Evolutionary conservation across 2,113 vertebrate species (phyloP).

Genomic region (Melanotaenia duboulayi): DNA sequence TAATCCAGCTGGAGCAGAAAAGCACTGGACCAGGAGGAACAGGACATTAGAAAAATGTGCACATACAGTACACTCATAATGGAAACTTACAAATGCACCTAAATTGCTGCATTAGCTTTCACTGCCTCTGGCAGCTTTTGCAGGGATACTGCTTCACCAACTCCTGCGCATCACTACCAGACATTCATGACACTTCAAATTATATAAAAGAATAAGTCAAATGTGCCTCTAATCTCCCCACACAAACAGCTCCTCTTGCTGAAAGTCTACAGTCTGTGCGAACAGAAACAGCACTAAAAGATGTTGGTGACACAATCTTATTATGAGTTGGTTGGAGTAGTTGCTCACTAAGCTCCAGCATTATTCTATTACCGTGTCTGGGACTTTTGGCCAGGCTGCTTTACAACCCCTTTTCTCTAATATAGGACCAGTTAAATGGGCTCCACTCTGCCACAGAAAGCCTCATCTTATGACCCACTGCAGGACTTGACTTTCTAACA

Average conservation of each 20-base stretch:
- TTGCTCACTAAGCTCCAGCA: constrained; percentile 36
- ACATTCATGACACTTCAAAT: constrained; percentile 67
- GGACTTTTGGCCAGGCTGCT: constrained; percentile 46
- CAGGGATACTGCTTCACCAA: constrained; percentile 40
- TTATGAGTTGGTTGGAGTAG: constrained; percentile 42
- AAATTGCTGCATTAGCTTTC: constrained; percentile 58
- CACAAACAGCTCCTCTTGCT: constrained; percentile 42
- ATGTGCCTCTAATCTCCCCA: constrained; percentile 45
- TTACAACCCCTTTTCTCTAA: constrained; percentile 36
- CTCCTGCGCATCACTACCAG: constrained; percentile 26
- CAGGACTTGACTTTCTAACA: constrained; percentile 67
- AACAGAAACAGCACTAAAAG: constrained; percentile 15
- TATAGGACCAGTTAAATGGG: constrained; percentile 46
- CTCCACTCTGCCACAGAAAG: constrained; percentile 43
- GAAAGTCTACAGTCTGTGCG: constrained; percentile 27
- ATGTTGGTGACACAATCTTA: constrained; percentile 45
- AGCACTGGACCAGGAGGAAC: constrained; percentile 23
- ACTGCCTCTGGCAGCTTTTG: constrained; percentile 55
- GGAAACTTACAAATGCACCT: constrained; percentile 67
- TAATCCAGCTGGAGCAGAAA: constrained; percentile 59
- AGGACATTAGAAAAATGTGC: constrained; percentile 57
- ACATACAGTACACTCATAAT: constrained; percentile 49
- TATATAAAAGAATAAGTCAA: constrained; percentile 41
- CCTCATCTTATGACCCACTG: constrained; percentile 63
- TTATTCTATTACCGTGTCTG: constrained; percentile 59